phyloP scores from a whole-genome alignment of 2,888 invertebrate genomes.

The Trachelus tabidus region DNA sequence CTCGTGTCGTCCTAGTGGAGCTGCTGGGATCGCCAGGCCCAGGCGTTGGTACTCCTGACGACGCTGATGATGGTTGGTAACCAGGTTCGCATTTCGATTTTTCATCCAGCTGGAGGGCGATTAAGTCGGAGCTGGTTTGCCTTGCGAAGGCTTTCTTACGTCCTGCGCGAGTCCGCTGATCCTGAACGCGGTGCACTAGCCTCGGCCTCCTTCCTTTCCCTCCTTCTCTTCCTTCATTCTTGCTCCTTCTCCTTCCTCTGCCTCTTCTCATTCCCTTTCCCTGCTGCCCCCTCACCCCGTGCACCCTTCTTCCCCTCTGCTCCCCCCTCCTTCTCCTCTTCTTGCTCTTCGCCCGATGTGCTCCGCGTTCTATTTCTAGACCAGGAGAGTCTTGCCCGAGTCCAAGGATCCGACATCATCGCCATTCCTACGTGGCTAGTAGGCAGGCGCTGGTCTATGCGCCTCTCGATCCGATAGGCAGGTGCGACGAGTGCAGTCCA shows the following conservation, averaged over 20 bases:
- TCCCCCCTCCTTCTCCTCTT: not conserved
- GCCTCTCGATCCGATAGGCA: not conserved
- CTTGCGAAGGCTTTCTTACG: slow-evolving; percentile 53
- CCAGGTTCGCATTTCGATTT: slow-evolving; percentile 37
- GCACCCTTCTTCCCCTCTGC: not conserved
- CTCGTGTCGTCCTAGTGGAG: not conserved
- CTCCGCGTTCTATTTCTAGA: not conserved
- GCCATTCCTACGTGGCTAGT: not conserved
- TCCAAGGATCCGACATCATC: not conserved
- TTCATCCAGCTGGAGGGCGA: slow-evolving; percentile 21
- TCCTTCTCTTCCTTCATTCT: slow-evolving; percentile 13
- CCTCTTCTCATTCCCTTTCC: not conserved
- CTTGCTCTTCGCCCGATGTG: not conserved
- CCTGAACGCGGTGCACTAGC: slow-evolving; percentile 17
- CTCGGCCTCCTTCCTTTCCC: not conserved
- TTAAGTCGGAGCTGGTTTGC: slow-evolving; percentile 44
- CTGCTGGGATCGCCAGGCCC: not conserved
- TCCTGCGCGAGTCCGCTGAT: slow-evolving; percentile 24
- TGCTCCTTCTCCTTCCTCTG: slow-evolving; percentile 21
- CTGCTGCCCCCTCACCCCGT: slow-evolving; percentile 11
- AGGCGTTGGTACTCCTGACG: not conserved
- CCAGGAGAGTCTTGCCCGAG: not conserved
- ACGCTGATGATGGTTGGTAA: slow-evolving; percentile 29
- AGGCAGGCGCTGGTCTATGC: not conserved
- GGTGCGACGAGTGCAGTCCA: not conserved